These are phyloP conservation scores for Zingel zingel DNA, from an alignment of 2,113 vertebrate genomes.

Conservation along the genomic window DNA sequence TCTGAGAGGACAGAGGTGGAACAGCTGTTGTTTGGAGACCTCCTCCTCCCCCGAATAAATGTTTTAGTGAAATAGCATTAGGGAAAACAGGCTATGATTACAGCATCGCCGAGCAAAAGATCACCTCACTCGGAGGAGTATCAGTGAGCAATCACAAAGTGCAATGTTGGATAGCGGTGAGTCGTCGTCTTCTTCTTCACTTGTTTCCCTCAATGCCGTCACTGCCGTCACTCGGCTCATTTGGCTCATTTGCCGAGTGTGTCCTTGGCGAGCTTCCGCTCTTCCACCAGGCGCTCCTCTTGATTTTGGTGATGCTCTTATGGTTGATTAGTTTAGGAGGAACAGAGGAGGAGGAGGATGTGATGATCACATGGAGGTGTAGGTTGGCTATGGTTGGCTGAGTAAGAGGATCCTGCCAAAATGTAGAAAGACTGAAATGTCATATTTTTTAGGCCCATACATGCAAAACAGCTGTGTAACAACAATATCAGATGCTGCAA, in stretches of 20 bases:
- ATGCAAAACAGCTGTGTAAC: conserved; percentile 9
- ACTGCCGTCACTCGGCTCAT: conserved; percentile 9
- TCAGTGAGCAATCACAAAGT: conserved; percentile 56
- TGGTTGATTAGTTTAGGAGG: conserved; percentile 32
- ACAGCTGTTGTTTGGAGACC: conserved; percentile 60
- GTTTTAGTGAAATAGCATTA: conserved; percentile 59
- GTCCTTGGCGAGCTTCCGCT: conserved; percentile 21
- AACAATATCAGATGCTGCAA: conserved; percentile 6
- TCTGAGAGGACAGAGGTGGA: conserved; percentile 60
- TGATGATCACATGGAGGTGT: background rate
- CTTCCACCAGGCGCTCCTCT: conserved; percentile 18
- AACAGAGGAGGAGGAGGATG: background rate
- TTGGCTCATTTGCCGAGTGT: conserved; percentile 61
- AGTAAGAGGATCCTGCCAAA: background rate
- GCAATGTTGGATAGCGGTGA: conserved; percentile 30
- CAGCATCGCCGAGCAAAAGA: conserved; percentile 10
- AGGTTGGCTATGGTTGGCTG: background rate
- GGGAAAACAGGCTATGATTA: conserved; percentile 46
- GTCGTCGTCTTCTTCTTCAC: background rate
- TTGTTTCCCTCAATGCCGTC: background rate
- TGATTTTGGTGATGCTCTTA: conserved; percentile 22
- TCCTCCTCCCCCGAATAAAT: conserved; percentile 47
- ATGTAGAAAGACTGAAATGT: background rate
- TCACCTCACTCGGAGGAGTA: conserved; percentile 43
- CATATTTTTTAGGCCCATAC: background rate